Conservation (phyloP, 2,888 invertebrate genomes). For the Hyposoter didymator region DNA sequence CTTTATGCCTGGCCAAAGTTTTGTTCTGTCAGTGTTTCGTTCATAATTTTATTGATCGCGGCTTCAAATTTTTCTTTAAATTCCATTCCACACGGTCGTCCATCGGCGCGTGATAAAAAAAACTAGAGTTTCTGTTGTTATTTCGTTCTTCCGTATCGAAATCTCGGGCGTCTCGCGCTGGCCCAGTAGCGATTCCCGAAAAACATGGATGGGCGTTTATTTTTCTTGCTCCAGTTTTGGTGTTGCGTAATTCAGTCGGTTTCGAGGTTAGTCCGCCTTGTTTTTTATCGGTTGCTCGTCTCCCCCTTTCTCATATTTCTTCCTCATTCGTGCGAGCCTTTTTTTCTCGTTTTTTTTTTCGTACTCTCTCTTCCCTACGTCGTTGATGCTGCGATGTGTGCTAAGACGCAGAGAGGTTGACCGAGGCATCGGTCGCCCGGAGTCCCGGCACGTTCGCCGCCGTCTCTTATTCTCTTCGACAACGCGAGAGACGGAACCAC, state of each 20-base stretch:
- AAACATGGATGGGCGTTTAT: not conserved
- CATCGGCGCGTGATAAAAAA: not conserved
- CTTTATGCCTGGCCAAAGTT: not conserved
- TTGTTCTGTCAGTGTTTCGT: not conserved
- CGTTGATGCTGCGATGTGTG: slow-evolving; percentile 51
- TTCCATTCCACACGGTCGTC: not conserved
- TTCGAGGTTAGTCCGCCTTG: slow-evolving; percentile 9
- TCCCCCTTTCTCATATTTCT: not conserved
- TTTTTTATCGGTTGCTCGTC: not conserved
- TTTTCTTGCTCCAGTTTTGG: slow-evolving; percentile 7
- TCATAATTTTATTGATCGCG: not conserved
- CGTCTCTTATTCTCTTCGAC: slow-evolving; percentile 40
- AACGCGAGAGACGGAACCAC: slow-evolving; percentile 30
- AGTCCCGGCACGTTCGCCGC: slow-evolving; percentile 49
- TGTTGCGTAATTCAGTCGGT: slow-evolving; percentile 10
- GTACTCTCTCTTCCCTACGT: not conserved
- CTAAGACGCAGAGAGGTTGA: slow-evolving; percentile 40
- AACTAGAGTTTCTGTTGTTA: not conserved
- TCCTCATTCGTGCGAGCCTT: not conserved
- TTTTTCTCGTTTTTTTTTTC: not conserved
- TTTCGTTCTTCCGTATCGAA: not conserved
- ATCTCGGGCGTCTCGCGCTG: not conserved
- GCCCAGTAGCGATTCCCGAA: not conserved
- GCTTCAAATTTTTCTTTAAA: not conserved
- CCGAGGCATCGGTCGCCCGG: slow-evolving; percentile 38